Percentiles rank a stretch among this genome's conserved stretches.
These are phyloP conservation scores for Drosophila percnosoma DNA, from an alignment of 2,888 invertebrate genomes.

Conservation along the genomic window DNA sequence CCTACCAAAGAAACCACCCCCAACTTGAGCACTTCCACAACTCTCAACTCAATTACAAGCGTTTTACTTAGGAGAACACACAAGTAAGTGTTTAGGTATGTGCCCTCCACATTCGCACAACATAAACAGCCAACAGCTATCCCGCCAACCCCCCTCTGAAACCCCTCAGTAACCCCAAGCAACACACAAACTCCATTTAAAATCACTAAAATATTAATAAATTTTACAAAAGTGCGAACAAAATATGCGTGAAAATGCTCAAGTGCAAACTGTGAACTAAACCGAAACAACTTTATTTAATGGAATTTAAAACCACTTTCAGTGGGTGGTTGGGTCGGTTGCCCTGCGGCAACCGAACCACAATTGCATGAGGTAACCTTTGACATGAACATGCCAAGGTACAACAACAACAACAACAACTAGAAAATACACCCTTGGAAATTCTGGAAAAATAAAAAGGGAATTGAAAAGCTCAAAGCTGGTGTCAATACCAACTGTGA, in stretches of 20 bases:
- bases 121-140: constrained; percentile 16
- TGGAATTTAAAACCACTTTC: constrained; percentile 83
- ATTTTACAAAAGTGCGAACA: constrained; percentile 82
- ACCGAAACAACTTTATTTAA: constrained; percentile 82
- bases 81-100: constrained; percentile 24
- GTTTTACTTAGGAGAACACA: constrained; percentile 52
- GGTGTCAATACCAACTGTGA: constrained; percentile 80
- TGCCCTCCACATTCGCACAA: constrained; percentile 32
- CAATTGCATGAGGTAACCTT: constrained; percentile 81
- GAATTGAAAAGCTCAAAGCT: constrained; percentile 60
- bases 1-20: background rate
- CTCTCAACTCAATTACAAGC: constrained; percentile 64
- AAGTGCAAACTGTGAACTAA: constrained; percentile 48
- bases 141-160: too few species aligned
- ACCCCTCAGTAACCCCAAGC: constrained; percentile 15
- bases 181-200: constrained; percentile 80
- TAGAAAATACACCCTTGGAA: constrained; percentile 51
- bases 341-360: constrained; percentile 68
- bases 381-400: constrained; percentile 54
- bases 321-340: constrained; percentile 39
- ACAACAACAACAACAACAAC: background rate
- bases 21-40: background rate
- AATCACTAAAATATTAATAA: constrained; percentile 83
- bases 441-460: constrained; percentile 14
- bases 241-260: constrained; percentile 81